Percentiles rank a stretch among this genome's conserved stretches.
phyloP scores from a whole-genome alignment of 2,888 invertebrate species.

The Psylliodes chrysocephalus region DNA sequence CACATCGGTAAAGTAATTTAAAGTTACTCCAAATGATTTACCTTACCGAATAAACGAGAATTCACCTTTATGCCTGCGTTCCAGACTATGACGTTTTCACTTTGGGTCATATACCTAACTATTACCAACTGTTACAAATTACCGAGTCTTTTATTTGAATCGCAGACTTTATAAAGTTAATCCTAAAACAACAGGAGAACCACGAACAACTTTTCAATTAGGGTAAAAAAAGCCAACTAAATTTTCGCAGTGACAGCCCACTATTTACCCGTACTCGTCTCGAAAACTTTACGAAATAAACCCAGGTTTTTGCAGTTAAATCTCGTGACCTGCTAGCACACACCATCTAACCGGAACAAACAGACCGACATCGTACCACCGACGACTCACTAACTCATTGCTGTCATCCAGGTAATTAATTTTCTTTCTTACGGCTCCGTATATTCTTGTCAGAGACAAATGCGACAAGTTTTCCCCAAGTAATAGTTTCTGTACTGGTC shows the following conservation, averaged over 20 bases:
- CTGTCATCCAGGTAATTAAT: slow-evolving; percentile 53
- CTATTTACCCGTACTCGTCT: background rate
- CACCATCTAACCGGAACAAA: slow-evolving; percentile 26
- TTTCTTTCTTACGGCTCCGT: slow-evolving; percentile 50
- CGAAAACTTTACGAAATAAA: slow-evolving; percentile 5
- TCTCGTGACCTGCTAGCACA: slow-evolving; percentile 26
- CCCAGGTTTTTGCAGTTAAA: slow-evolving; percentile 1
- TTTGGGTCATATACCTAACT: too few species aligned
- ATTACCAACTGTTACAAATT: too few species aligned
- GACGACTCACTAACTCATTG: slow-evolving; percentile 30
- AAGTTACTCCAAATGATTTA: too few species aligned
- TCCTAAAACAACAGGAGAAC: background rate
- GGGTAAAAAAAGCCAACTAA: background rate
- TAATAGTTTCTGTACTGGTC: slow-evolving; percentile 50
- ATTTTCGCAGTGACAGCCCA: background rate
- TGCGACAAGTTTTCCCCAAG: slow-evolving; percentile 52
- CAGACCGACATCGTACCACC: slow-evolving; percentile 17
- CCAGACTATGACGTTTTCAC: too few species aligned
- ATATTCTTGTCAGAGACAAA: slow-evolving; percentile 58
- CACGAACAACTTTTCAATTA: background rate
- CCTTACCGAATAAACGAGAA: too few species aligned
- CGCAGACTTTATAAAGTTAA: background rate
- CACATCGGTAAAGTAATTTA: too few species aligned
- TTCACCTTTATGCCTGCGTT: too few species aligned
- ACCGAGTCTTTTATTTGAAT: background rate